Evolutionary conservation across 2,113 vertebrate species (phyloP).

Genomic region (Pollimyrus isidori): DNA sequence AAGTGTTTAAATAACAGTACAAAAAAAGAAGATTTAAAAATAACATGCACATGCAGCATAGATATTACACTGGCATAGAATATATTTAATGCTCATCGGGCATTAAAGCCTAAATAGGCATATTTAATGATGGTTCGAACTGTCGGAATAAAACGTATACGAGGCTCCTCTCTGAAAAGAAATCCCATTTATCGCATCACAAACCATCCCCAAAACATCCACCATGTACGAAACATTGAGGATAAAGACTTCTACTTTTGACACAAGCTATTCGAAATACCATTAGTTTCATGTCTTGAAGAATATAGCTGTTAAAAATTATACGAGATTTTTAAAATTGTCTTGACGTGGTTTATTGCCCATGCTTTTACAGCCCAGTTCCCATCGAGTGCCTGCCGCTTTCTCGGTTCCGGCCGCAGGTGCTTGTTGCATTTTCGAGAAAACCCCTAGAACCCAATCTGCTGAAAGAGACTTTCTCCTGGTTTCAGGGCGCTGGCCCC

Average conservation of each 20-base stretch:
- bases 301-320: neutral
- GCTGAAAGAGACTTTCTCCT: neutral
- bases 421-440: neutral
- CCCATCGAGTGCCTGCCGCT: neutral
- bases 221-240: neutral
- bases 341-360: neutral
- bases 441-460: neutral
- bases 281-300: neutral
- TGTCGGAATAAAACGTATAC: neutral
- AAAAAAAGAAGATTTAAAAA: neutral
- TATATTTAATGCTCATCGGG: neutral
- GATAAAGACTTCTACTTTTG: neutral
- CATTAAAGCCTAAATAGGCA: neutral
- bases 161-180: neutral
- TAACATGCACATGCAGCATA: neutral
- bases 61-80: neutral
- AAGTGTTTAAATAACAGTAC: neutral
- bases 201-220: neutral
- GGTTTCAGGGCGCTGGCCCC: neutral
- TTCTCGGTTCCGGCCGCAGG: neutral
- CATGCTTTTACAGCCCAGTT: neutral
- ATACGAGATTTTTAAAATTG: neutral
- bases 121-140: neutral
- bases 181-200: neutral
- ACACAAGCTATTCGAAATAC: neutral